Percentiles rank a stretch among this genome's conserved stretches.
These are phyloP conservation scores for Apolygus lucorum DNA, from an alignment of 1,140 invertebrate genomes.

Conservation along the genomic window DNA sequence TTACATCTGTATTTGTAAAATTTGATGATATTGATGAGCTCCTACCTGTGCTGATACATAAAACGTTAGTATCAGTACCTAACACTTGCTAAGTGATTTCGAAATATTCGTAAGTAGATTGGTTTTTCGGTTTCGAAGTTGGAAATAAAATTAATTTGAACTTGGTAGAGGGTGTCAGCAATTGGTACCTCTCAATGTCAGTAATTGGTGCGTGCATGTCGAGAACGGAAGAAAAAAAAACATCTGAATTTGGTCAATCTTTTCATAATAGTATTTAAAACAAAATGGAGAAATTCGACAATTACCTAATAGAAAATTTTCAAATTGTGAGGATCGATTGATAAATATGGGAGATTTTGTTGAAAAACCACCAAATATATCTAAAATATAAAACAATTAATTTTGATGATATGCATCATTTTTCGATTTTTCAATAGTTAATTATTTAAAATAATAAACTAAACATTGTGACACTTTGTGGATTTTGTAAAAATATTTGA, in stretches of 20 bases:
- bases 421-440: too few species aligned
- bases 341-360: slow-evolving; percentile 8
- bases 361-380: too few species aligned
- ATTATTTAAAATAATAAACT: too few species aligned
- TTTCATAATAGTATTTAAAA: neutral
- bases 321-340: neutral
- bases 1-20: neutral
- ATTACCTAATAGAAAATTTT: neutral
- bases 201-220: neutral
- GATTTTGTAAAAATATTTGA: too few species aligned
- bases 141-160: too few species aligned
- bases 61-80: neutral
- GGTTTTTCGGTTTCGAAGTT: too few species aligned
- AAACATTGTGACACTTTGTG: too few species aligned
- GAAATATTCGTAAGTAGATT: neutral
- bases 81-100: neutral
- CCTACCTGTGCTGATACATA: neutral
- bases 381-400: too few species aligned
- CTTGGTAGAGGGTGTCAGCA: neutral
- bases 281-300: neutral
- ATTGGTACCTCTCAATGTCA: neutral
- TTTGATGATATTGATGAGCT: neutral
- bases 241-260: neutral
- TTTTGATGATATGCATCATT: too few species aligned
- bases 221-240: neutral